phyloP scores from a whole-genome alignment of 2,113 vertebrate species.

The Perca fluviatilis region DNA sequence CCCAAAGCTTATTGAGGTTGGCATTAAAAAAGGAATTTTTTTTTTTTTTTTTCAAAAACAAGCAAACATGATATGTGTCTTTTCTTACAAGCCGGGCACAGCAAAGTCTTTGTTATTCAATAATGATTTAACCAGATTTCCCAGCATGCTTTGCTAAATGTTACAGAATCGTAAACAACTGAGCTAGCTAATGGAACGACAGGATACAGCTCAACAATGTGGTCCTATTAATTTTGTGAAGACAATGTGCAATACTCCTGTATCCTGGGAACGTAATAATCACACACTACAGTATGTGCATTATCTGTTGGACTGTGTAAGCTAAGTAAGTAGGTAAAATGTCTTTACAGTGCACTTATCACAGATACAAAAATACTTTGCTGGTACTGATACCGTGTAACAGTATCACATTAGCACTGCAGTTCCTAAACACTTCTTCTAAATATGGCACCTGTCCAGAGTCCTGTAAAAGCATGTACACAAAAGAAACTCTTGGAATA shows the following conservation, averaged over 20 bases:
- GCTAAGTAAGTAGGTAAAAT: no score
- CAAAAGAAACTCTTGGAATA: constrained; percentile 1
- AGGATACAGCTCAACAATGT: background rate
- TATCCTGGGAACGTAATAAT: background rate
- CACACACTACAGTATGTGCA: background rate
- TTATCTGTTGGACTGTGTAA: background rate
- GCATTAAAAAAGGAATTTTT: constrained; percentile 7
- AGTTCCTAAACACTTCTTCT: background rate
- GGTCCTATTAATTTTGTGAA: background rate
- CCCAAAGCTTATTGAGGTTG: constrained; percentile 36
- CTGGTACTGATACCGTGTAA: background rate
- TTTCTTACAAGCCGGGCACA: constrained; percentile 8
- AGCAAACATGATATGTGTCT: constrained; percentile 5
- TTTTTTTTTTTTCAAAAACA: constrained; percentile 8
- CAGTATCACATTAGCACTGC: background rate
- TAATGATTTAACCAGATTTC: constrained; percentile 36
- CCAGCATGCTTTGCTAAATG: constrained; percentile 5
- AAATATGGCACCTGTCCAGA: background rate
- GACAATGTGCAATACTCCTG: background rate
- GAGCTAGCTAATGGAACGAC: constrained; percentile 15
- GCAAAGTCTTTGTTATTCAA: constrained; percentile 38
- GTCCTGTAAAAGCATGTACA: background rate
- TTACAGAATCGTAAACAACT: background rate
- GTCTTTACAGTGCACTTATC: no score
- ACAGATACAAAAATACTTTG: no score